phyloP scores from a whole-genome alignment of 2,888 invertebrate species.

The Atrina japonica region DNA sequence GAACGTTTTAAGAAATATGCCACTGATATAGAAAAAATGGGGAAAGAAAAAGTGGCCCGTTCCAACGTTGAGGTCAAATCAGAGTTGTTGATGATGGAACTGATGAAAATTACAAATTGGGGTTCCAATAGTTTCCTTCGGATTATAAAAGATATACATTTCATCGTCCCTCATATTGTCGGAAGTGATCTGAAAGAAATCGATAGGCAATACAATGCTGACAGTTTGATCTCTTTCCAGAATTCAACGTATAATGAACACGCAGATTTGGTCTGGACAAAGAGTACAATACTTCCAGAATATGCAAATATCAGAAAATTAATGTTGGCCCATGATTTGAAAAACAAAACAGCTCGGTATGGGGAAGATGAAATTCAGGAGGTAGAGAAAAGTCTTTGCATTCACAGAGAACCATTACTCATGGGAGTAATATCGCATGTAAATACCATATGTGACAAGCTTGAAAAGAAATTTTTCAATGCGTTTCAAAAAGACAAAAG shows the following conservation, averaged over 20 bases:
- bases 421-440: conserved; percentile 24
- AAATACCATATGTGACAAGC: neutral
- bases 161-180: conserved; percentile 16
- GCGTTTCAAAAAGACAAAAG: neutral
- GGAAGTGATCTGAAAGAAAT: neutral
- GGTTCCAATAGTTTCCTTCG: neutral
- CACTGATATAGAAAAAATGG: conserved; percentile 8
- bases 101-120: neutral
- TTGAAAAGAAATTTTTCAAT: neutral
- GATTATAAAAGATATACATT: conserved; percentile 5
- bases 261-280: conserved; percentile 24
- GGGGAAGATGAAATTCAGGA: too few species aligned
- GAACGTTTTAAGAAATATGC: conserved; percentile 13
- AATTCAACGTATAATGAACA: neutral
- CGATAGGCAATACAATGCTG: neutral
- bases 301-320: too few species aligned
- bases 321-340: too few species aligned
- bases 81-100: conserved; percentile 4
- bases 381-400: neutral
- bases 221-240: conserved; percentile 15
- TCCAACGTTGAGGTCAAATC: conserved; percentile 1
- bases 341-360: too few species aligned
- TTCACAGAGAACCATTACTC: neutral
- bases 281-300: conserved; percentile 14
- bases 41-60: neutral